A percentile compares a stretch with the other conserved stretches of the same genome.
Evolutionary conservation across 2,797 vertebrate species (phyloP).

Genomic region (Tokudaia tokunoshimensis): DNA sequence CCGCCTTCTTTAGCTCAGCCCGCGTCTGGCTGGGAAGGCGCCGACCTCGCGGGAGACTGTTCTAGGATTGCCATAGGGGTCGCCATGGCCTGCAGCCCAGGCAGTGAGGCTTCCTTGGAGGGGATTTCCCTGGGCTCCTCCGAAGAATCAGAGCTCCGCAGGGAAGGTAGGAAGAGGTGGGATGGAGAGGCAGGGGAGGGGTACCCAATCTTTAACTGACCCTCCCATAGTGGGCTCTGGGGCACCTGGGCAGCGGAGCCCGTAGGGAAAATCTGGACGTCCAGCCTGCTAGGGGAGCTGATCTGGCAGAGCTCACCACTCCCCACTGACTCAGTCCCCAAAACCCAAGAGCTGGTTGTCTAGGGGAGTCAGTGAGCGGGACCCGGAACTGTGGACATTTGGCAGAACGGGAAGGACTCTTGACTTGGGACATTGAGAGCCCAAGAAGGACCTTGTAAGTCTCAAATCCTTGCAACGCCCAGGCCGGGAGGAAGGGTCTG

Average conservation of each 20-base stretch:
- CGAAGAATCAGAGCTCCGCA: slow-evolving; percentile 78
- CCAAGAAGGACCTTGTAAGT: neutral
- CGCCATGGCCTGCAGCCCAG: slow-evolving; percentile 78
- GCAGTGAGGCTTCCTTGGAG: slow-evolving; percentile 77
- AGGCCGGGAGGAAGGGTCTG: neutral
- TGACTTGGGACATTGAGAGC: neutral
- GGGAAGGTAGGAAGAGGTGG: slow-evolving; percentile 78
- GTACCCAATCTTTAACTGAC: neutral
- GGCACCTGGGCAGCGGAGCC: neutral
- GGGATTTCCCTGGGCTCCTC: slow-evolving; percentile 77
- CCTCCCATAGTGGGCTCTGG: neutral
- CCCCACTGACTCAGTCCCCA: neutral
- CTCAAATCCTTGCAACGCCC: neutral
- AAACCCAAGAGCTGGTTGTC: neutral
- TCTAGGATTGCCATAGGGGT: neutral
- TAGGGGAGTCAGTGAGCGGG: neutral
- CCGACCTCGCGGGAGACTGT: neutral
- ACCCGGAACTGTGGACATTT: neutral
- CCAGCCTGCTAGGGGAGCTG: neutral
- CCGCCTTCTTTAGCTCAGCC: slow-evolving; percentile 66
- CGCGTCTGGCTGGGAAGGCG: neutral
- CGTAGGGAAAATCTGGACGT: neutral
- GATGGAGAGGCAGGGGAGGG: neutral
- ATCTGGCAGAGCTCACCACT: neutral
- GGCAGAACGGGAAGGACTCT: neutral